Percentiles rank a stretch among this genome's conserved stretches.
Conservation (phyloP, 1,140 invertebrate species). For the Carcinoscorpius rotundicauda region DNA sequence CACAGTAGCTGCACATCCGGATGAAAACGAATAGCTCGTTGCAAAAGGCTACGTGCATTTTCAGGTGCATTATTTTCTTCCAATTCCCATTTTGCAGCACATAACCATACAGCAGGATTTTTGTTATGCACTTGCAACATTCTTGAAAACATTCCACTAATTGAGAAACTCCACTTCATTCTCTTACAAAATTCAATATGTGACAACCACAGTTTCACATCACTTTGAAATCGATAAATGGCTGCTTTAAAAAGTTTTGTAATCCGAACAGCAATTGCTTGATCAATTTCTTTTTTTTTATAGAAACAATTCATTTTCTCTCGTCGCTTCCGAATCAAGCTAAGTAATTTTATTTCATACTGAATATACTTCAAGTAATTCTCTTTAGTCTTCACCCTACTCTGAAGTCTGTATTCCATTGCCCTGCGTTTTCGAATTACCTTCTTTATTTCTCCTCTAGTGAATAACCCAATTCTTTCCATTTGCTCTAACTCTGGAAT, state of each 20-base stretch:
- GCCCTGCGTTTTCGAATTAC: constrained; percentile 51
- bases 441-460: constrained; percentile 52
- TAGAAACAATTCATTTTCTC: constrained; percentile 43
- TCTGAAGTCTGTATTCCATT: constrained; percentile 56
- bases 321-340: constrained; percentile 42
- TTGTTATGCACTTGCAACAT: constrained; percentile 56
- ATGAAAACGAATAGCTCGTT: constrained; percentile 53
- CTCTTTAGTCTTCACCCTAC: constrained; percentile 50
- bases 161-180: constrained; percentile 33
- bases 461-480: constrained; percentile 50
- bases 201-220: constrained; percentile 53
- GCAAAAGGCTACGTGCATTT: constrained; percentile 48
- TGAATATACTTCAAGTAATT: constrained; percentile 55
- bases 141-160: constrained; percentile 38
- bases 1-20: constrained; percentile 47
- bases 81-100: constrained; percentile 58
- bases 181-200: constrained; percentile 56
- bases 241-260: constrained; percentile 42
- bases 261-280: constrained; percentile 47
- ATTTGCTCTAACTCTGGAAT: constrained; percentile 56
- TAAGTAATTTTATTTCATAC: constrained; percentile 53
- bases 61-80: constrained; percentile 50
- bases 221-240: constrained; percentile 47
- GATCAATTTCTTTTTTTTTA: constrained; percentile 52
- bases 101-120: constrained; percentile 49